Conservation (phyloP, 2,113 vertebrate genomes). For the Hoplias malabaricus region DNA sequence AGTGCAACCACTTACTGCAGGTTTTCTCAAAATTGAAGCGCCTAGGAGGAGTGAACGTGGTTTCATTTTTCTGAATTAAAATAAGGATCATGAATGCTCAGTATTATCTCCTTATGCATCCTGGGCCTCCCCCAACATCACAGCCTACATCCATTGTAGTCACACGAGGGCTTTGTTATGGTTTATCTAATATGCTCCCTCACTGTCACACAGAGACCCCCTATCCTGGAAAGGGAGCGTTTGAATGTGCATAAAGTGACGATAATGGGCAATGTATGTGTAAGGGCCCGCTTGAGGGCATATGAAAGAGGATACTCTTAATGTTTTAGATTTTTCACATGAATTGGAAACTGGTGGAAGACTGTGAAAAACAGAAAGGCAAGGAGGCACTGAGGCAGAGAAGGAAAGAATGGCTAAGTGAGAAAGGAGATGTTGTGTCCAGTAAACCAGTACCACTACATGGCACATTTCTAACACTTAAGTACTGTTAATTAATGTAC, state of each 20-base stretch:
- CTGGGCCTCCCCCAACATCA: background rate
- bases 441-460: background rate
- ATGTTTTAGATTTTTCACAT: slow-evolving; percentile 2
- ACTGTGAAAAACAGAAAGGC: background rate
- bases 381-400: background rate
- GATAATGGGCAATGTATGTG: slow-evolving; percentile 4
- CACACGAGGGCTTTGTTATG: slow-evolving; percentile 70
- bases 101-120: background rate
- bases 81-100: background rate
- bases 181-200: slow-evolving; percentile 66
- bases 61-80: background rate
- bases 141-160: slow-evolving; percentile 8
- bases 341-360: background rate
- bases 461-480: too few species aligned
- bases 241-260: background rate
- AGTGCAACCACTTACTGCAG: background rate
- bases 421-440: background rate
- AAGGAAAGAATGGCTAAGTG: background rate
- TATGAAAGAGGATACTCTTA: background rate
- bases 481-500: too few species aligned
- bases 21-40: background rate
- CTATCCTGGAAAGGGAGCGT: slow-evolving; percentile 50
- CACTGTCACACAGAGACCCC: slow-evolving; percentile 64
- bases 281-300: background rate
- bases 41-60: background rate